Percentiles rank a stretch among this genome's conserved stretches.
These are phyloP conservation scores for Cynopterus brachyotis DNA, from an alignment of 2,113 vertebrate species.

Conservation along the genomic window DNA sequence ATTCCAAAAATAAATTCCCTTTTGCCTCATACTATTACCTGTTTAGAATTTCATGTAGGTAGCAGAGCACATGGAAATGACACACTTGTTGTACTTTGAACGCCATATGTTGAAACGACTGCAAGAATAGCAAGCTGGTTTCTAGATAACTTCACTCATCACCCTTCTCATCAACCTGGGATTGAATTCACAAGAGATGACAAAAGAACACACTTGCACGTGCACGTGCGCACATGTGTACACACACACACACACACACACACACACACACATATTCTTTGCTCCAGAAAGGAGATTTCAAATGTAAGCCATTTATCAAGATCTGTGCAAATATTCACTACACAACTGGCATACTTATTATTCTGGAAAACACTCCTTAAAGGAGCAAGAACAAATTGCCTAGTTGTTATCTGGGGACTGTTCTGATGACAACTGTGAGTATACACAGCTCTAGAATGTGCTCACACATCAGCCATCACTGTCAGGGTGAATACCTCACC, in stretches of 20 bases:
- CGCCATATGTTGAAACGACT: neutral
- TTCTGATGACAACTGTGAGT: neutral
- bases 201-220: neutral
- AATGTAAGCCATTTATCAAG: neutral
- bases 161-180: neutral
- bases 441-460: neutral
- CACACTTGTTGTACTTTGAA: neutral
- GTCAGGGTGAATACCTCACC: neutral
- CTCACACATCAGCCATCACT: neutral
- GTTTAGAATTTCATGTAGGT: constrained; percentile 23
- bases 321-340: neutral
- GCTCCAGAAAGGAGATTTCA: neutral
- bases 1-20: constrained; percentile 35
- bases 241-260: neutral
- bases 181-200: neutral
- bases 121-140: neutral
- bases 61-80: neutral
- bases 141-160: neutral
- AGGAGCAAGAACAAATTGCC: neutral
- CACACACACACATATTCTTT: neutral
- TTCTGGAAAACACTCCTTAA: neutral
- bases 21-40: neutral
- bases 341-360: neutral
- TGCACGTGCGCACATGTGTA: too few species aligned
- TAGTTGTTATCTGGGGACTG: neutral